Evolutionary conservation across 1,140 invertebrate genomes (phyloP).

Genomic region (Lucilia cuprina): DNA sequence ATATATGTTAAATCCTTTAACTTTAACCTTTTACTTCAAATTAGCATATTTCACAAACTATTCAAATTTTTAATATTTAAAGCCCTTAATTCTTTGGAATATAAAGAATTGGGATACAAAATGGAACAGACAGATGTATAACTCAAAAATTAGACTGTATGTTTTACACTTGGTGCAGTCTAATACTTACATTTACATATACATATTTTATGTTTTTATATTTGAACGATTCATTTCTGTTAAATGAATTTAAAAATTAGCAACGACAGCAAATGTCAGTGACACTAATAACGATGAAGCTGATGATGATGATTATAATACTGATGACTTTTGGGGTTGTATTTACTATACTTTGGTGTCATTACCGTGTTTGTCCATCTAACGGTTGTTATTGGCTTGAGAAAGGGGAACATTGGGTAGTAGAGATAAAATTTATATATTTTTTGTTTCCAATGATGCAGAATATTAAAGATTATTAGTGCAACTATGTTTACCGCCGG

Average conservation of each 20-base stretch:
- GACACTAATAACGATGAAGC: slow-evolving; percentile 7
- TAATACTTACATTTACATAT: not conserved
- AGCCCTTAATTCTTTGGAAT: too few relatives aligned
- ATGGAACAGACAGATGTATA: too few relatives aligned
- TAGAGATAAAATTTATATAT: not conserved
- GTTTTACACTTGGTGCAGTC: too few relatives aligned
- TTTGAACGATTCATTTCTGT: not conserved
- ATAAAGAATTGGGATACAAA: too few relatives aligned
- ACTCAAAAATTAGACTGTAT: too few relatives aligned
- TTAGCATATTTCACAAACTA: too few relatives aligned
- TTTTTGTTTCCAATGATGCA: not conserved
- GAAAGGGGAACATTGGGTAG: not conserved
- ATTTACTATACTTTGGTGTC: not conserved
- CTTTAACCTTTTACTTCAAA: too few relatives aligned
- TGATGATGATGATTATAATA: not conserved
- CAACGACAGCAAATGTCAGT: slow-evolving; percentile 29
- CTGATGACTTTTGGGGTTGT: not conserved
- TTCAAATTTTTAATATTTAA: too few relatives aligned
- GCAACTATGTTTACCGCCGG: not conserved
- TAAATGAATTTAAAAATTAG: slow-evolving; percentile 26
- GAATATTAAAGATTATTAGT: slow-evolving; percentile 25
- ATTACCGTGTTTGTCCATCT: not conserved
- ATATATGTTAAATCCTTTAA: too few relatives aligned
- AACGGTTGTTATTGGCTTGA: not conserved
- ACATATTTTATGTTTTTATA: not conserved